Evolutionary conservation across 2,888 invertebrate species (phyloP), one percentile per base, ranked within the genome.

Genomic region (Catotricha subobsoleta): DNA sequence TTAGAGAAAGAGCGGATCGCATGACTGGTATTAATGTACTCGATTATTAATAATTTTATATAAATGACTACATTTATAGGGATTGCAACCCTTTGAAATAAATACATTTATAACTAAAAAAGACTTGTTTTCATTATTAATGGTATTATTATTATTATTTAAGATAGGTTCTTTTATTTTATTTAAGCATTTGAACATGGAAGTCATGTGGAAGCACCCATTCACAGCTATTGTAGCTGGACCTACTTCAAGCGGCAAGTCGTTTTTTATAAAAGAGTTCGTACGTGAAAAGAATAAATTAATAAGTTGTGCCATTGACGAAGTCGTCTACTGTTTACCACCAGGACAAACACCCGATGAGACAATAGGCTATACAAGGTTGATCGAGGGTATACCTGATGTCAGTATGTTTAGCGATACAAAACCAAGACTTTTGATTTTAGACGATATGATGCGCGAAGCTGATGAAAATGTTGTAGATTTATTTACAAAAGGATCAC

Each of bases 401-500:
- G 7, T 9, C 4, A 4, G 3, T 8, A 2, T 29, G 15, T 28
- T 39, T 29, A n/a, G 2, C 5, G 29, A 39, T 28, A n/a, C 10
- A 10, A 39, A 13, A 18, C 39, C 39, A 2, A 18, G 39, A 12
- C n/a, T 39, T 2, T 6, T 20, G 6, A 18, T 39, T 4, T 12
- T 39, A 4, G 39, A 29, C 10, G 39, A 39, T 29, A 15, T 39
- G 10, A 39, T 39, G 39, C 12, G 29, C 2, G 29, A 39, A 19
- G 16, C 39, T 7, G 28, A 39, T 39, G 28, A 23, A 28, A 27
- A 20, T 28, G 19, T 39, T 10, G 28, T 29, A 7, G 39, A 39
- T 39, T 39, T 39, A 20, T 39, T 29, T 29, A 39, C 29, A n/a
- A 39, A 39, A 12, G 29, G 28, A 5, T 29, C 29, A 2, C 39